Evolutionary conservation across 2,888 invertebrate species (phyloP).

Genomic region (Rhaphigaster nebulosa): DNA sequence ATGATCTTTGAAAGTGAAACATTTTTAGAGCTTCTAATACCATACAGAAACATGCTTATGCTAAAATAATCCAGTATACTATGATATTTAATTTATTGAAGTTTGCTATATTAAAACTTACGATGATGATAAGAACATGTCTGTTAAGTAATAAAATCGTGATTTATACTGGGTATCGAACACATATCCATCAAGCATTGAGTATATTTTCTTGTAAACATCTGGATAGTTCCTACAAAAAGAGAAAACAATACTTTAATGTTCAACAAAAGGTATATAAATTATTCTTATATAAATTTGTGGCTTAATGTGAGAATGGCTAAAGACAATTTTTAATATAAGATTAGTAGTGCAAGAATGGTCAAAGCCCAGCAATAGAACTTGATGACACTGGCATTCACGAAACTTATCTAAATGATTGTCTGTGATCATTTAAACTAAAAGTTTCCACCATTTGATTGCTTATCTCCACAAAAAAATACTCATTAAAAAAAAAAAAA

Average conservation of each 20-base stretch:
- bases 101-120: conserved; percentile 71
- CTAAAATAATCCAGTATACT: not conserved
- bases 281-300: not conserved
- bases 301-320: too few species aligned
- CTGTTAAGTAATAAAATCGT: conserved; percentile 88
- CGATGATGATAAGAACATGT: conserved; percentile 93
- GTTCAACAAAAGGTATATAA: not conserved
- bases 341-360: too few species aligned
- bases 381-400: too few species aligned
- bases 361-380: too few species aligned
- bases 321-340: not conserved
- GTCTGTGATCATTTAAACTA: too few species aligned
- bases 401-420: too few species aligned
- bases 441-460: too few species aligned
- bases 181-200: conserved; percentile 91
- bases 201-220: conserved; percentile 95
- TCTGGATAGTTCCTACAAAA: conserved; percentile 86
- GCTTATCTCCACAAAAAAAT: too few species aligned
- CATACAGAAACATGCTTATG: not conserved
- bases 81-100: not conserved
- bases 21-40: too few species aligned
- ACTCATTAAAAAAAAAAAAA: not conserved
- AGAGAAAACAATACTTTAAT: not conserved
- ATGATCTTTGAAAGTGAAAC: too few species aligned
- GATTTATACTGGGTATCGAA: conserved; percentile 92